A percentile compares a stretch with the other conserved stretches of the same genome.
Evolutionary conservation across 2,888 invertebrate species (phyloP).

Genomic region (Altica lythri): DNA sequence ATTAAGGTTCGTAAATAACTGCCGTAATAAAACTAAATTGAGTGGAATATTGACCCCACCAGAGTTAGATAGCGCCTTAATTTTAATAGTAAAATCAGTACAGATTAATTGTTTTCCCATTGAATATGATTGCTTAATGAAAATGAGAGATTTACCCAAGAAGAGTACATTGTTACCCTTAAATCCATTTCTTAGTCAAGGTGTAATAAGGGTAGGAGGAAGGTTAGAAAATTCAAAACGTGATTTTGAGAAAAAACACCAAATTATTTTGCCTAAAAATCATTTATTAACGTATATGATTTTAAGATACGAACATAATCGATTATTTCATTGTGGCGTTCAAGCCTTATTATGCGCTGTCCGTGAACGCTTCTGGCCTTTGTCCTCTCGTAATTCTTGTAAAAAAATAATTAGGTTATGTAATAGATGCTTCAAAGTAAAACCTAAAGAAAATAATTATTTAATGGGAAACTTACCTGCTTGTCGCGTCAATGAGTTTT

Average conservation of each 20-base stretch:
- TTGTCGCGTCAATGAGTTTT: constrained; percentile 11
- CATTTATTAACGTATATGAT: constrained; percentile 30
- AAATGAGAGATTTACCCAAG: not conserved
- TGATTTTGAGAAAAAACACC: constrained; percentile 22
- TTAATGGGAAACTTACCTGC: constrained; percentile 42
- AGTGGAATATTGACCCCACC: not conserved
- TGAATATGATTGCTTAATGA: not conserved
- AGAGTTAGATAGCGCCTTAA: not conserved
- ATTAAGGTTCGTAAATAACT: constrained; percentile 11
- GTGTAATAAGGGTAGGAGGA: constrained; percentile 23
- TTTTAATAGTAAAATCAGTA: not conserved
- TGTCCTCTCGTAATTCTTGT: constrained; percentile 36
- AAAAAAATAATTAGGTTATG: constrained; percentile 35
- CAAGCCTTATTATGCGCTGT: constrained; percentile 28
- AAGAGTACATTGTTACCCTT: constrained; percentile 11
- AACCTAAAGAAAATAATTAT: constrained; percentile 30
- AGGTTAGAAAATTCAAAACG: constrained; percentile 20
- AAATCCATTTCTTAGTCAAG: constrained; percentile 18
- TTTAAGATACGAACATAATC: constrained; percentile 26
- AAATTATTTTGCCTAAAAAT: constrained; percentile 20
- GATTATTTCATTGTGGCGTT: constrained; percentile 30
- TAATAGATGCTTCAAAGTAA: constrained; percentile 35
- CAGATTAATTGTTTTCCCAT: not conserved
- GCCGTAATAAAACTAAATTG: not conserved
- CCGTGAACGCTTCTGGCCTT: constrained; percentile 40